Evolutionary conservation across 2,797 vertebrate genomes (phyloP).

Genomic region (Linurgus olivaceus): DNA sequence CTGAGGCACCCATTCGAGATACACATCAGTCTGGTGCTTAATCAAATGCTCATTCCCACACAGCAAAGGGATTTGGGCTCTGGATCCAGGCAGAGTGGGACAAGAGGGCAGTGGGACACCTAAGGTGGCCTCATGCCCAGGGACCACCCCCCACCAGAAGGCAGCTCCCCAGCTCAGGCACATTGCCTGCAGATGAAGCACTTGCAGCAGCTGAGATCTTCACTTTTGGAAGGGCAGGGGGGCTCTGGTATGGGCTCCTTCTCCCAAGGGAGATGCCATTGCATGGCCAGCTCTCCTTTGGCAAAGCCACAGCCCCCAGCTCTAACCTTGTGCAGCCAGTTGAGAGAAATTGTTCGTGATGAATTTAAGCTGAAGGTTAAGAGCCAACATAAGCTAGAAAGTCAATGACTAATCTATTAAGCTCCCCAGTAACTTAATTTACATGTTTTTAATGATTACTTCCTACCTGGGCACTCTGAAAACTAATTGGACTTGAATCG

Average conservation of each 20-base stretch:
- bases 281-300: fast-evolving
- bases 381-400: conserved; percentile 64
- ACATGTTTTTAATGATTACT: conserved; percentile 76
- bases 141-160: neutral
- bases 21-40: fast-evolving
- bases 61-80: neutral
- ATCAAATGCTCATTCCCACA: fast-evolving
- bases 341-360: conserved; percentile 55
- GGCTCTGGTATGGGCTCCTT: neutral
- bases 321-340: neutral
- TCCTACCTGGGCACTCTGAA: conserved; percentile 57
- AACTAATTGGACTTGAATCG: conserved; percentile 59
- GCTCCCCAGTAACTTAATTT: conserved; percentile 74
- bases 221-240: neutral
- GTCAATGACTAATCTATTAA: conserved; percentile 75
- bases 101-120: neutral
- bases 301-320: neutral
- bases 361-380: conserved; percentile 72
- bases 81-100: neutral
- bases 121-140: fast-evolving
- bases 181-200: fast-evolving
- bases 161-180: fast-evolving
- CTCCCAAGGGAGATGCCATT: fast-evolving
- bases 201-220: fast-evolving
- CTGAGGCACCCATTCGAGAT: fast-evolving